phyloP scores from a whole-genome alignment of 1,140 invertebrate genomes.

The Mactra quadrangularis region DNA sequence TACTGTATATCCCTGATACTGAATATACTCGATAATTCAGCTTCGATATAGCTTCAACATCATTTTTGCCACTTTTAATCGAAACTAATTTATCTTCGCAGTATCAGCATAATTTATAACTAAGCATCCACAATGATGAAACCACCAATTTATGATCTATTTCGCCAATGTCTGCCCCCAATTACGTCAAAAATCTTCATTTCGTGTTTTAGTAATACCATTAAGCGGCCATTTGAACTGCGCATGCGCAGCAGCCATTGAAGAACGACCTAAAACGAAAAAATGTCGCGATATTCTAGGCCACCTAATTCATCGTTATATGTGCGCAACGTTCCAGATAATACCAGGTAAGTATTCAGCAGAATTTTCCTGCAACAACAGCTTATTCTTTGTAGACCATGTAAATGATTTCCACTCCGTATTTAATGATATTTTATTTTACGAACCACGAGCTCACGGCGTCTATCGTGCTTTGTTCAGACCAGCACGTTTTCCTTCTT shows the following conservation, averaged over 20 bases:
- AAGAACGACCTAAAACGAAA: background rate
- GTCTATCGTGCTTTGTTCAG: background rate
- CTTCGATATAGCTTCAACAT: no score
- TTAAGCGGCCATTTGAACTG: background rate
- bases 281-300: slow-evolving; percentile 68
- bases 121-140: no score
- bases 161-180: no score
- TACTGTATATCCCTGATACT: no score
- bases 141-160: no score
- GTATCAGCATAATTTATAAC: no score
- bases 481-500: background rate
- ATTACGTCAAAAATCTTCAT: no score
- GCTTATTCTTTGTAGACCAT: background rate
- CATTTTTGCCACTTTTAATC: no score
- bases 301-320: slow-evolving; percentile 79
- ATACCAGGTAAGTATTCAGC: slow-evolving; percentile 61
- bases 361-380: background rate
- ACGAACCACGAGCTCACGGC: background rate
- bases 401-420: background rate
- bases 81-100: no score
- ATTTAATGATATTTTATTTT: slow-evolving; percentile 5
- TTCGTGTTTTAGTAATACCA: no score
- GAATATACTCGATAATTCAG: no score
- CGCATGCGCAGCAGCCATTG: slow-evolving; percentile 21
- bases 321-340: slow-evolving; percentile 78